Percentiles rank a stretch among this genome's conserved stretches.
phyloP scores from a whole-genome alignment of 1,140 invertebrate species.

The Drosophila tani region DNA sequence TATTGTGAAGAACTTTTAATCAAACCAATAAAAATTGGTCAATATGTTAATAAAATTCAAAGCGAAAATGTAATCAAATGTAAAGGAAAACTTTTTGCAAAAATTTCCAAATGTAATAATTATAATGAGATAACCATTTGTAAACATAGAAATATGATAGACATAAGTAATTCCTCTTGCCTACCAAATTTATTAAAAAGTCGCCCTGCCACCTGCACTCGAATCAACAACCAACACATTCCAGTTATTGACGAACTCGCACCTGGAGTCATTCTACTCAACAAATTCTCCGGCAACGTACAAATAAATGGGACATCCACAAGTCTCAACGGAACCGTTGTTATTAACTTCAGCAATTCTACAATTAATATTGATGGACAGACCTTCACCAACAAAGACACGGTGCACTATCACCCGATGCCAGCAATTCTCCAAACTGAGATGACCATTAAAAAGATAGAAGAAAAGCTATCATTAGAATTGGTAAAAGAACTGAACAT shows the following conservation, averaged over 20 bases:
- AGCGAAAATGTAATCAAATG: not conserved
- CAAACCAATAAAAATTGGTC: not conserved
- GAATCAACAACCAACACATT: not conserved
- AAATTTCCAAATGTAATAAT: not conserved
- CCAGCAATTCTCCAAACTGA: too few relatives aligned
- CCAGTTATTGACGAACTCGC: too few relatives aligned
- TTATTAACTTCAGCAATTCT: slow-evolving; percentile 6
- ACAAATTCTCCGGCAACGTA: slow-evolving; percentile 3
- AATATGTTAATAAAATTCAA: not conserved
- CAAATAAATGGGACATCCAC: slow-evolving; percentile 1
- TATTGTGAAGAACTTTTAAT: slow-evolving; percentile 5
- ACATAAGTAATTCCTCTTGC: too few relatives aligned
- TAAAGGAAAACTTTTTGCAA: not conserved
- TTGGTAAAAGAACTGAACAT: too few relatives aligned
- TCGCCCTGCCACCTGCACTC: too few relatives aligned
- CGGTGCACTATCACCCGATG: too few relatives aligned
- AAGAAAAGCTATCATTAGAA: too few relatives aligned
- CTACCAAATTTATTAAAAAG: too few relatives aligned
- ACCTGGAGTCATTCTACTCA: not conserved
- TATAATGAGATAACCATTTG: too few relatives aligned
- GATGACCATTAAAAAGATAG: too few relatives aligned
- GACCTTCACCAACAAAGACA: too few relatives aligned
- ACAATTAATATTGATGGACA: not conserved
- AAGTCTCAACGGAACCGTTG: not conserved
- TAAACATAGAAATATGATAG: too few relatives aligned